phyloP scores from a whole-genome alignment of 2,888 invertebrate species.

The Hydrotaea cyrtoneurina region DNA sequence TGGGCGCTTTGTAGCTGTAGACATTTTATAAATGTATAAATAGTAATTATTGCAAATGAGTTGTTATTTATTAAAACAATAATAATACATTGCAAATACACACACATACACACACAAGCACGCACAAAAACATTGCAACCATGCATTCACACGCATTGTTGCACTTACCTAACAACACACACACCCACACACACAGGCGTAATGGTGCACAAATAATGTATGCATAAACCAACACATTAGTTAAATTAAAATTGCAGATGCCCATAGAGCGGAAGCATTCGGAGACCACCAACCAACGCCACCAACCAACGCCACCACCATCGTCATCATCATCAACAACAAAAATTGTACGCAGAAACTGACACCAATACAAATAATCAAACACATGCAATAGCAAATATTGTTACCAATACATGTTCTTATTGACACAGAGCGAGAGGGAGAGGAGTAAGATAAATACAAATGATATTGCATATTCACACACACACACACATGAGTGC shows the following conservation, averaged over 20 bases:
- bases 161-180: not conserved
- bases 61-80: slow-evolving; percentile 54
- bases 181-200: not conserved
- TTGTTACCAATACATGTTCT: not conserved
- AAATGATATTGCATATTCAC: slow-evolving; percentile 13
- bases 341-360: not conserved
- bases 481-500: not conserved
- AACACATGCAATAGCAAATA: slow-evolving; percentile 37
- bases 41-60: slow-evolving; percentile 60
- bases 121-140: not conserved
- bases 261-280: not conserved
- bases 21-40: slow-evolving; percentile 11
- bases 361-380: slow-evolving; percentile 33
- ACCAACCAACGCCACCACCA: no score
- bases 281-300: slow-evolving; percentile 3
- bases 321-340: not conserved
- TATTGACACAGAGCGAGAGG: no score
- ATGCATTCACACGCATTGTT: slow-evolving; percentile 17
- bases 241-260: slow-evolving; percentile 24
- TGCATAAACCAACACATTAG: slow-evolving; percentile 38
- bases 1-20: no score
- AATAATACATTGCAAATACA: slow-evolving; percentile 16
- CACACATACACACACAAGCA: not conserved
- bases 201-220: slow-evolving; percentile 27
- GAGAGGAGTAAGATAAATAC: not conserved